Evolutionary conservation across 2,113 vertebrate species (phyloP).

Genomic region (Petrocephalus microphthalmus): DNA sequence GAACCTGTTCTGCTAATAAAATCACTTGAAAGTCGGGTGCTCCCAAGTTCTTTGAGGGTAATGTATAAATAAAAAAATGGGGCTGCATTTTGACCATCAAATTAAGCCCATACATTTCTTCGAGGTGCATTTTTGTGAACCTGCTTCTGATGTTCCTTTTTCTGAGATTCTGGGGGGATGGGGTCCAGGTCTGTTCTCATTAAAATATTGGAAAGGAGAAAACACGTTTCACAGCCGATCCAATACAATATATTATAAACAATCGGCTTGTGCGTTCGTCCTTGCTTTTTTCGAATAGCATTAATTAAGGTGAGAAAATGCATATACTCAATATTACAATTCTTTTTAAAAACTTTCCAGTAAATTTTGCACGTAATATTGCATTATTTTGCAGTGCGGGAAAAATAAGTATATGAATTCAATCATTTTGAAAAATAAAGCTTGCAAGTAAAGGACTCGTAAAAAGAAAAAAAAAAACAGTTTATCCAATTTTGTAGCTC

Average conservation of each 20-base stretch:
- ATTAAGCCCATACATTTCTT: neutral
- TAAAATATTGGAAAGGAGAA: neutral
- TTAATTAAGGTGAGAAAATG: neutral
- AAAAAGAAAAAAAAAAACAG: neutral
- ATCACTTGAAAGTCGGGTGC: neutral
- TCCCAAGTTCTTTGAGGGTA: neutral
- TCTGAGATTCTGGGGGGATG: neutral
- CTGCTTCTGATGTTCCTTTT: neutral
- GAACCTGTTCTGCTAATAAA: neutral
- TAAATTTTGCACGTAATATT: neutral
- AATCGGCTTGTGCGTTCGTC: neutral
- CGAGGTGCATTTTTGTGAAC: neutral
- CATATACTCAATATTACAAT: neutral
- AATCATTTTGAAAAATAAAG: neutral
- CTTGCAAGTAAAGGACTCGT: neutral
- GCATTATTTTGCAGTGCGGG: neutral
- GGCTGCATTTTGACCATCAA: neutral
- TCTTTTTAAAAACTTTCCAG: neutral
- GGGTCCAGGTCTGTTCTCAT: too few relatives aligned
- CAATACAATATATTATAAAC: neutral
- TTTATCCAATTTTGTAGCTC: neutral
- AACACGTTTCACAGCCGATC: too few relatives aligned
- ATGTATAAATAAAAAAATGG: neutral
- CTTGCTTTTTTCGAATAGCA: neutral
- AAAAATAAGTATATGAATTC: neutral